A percentile compares a stretch with the other conserved stretches of the same genome.
These are phyloP conservation scores for Drosophila tristis DNA, from an alignment of 1,140 invertebrate genomes.

Conservation along the genomic window DNA sequence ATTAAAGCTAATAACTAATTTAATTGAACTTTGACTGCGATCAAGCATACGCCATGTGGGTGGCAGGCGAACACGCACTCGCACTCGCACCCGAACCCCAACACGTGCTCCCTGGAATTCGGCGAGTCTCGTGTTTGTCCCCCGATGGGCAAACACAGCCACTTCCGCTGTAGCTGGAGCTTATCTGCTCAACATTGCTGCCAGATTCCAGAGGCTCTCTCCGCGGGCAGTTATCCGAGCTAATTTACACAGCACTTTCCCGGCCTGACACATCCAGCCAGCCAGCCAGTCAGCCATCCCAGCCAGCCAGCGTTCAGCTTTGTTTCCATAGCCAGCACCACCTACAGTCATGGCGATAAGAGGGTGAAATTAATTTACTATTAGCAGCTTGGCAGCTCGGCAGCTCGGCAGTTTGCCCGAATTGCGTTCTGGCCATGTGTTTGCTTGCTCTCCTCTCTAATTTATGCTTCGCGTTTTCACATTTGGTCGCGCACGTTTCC, in stretches of 20 bases:
- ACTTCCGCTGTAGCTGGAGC: slow-evolving; percentile 48
- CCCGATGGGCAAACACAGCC: slow-evolving; percentile 29
- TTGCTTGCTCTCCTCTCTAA: slow-evolving; percentile 42
- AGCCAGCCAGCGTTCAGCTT: slow-evolving; percentile 35
- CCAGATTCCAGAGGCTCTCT: slow-evolving; percentile 60
- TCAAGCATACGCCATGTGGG: slow-evolving; percentile 55
- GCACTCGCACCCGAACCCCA: slow-evolving; percentile 9
- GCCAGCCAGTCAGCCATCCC: slow-evolving; percentile 23
- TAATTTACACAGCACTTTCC: slow-evolving; percentile 81
- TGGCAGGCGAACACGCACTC: no score
- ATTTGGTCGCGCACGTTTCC: slow-evolving; percentile 77
- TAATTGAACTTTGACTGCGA: slow-evolving; percentile 49
- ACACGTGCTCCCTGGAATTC: slow-evolving; percentile 11
- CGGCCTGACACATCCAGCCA: slow-evolving; percentile 66
- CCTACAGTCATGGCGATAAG: slow-evolving; percentile 59
- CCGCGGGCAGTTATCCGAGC: slow-evolving; percentile 50
- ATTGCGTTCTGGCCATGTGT: slow-evolving; percentile 45
- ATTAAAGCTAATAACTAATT: slow-evolving; percentile 25
- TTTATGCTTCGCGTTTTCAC: slow-evolving; percentile 79
- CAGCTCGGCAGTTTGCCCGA: slow-evolving; percentile 49
- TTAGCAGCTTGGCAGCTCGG: slow-evolving; percentile 53
- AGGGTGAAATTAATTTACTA: slow-evolving; percentile 75
- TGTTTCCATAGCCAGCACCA: slow-evolving; percentile 18
- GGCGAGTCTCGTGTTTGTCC: slow-evolving; percentile 49
- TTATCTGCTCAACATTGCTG: slow-evolving; percentile 63